Conservation (phyloP, 2,888 invertebrate genomes). For the Himalopsyche anomala region DNA sequence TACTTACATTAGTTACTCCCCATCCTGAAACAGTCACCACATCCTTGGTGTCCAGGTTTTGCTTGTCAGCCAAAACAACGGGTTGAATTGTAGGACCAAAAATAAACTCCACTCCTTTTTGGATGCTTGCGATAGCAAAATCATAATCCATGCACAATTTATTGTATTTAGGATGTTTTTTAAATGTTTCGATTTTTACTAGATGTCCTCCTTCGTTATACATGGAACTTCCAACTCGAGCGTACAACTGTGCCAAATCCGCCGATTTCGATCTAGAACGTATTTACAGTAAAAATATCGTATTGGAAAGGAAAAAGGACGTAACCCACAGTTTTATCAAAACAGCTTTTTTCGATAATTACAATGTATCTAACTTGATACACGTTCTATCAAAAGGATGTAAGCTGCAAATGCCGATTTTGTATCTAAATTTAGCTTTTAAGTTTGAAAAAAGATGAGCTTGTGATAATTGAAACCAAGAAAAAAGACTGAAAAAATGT, state of each 20-base stretch:
- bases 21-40: conserved; percentile 61
- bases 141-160: conserved; percentile 68
- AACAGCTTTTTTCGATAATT: too few relatives aligned
- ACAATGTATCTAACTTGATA: too few relatives aligned
- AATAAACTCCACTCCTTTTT: conserved; percentile 43
- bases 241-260: conserved; percentile 42
- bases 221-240: conserved; percentile 68
- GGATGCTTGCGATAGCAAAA: conserved; percentile 67
- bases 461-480: too few relatives aligned
- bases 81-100: conserved; percentile 50
- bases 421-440: too few relatives aligned
- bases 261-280: too few relatives aligned
- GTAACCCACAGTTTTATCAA: too few relatives aligned
- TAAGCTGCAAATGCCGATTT: too few relatives aligned
- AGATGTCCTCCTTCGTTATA: conserved; percentile 67
- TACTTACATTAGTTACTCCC: conserved; percentile 61
- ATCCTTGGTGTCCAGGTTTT: conserved; percentile 51
- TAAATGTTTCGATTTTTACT: conserved; percentile 65
- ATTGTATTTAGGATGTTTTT: conserved; percentile 67
- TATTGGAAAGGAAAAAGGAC: too few relatives aligned
- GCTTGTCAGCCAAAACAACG: conserved; percentile 48
- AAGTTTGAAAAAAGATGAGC: too few relatives aligned
- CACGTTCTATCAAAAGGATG: too few relatives aligned
- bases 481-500: too few relatives aligned
- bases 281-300: too few relatives aligned